Percentiles rank a stretch among this genome's conserved stretches.
Conservation (phyloP, 1,140 invertebrate genomes). For the Pseudomyrmex cubaensis region DNA sequence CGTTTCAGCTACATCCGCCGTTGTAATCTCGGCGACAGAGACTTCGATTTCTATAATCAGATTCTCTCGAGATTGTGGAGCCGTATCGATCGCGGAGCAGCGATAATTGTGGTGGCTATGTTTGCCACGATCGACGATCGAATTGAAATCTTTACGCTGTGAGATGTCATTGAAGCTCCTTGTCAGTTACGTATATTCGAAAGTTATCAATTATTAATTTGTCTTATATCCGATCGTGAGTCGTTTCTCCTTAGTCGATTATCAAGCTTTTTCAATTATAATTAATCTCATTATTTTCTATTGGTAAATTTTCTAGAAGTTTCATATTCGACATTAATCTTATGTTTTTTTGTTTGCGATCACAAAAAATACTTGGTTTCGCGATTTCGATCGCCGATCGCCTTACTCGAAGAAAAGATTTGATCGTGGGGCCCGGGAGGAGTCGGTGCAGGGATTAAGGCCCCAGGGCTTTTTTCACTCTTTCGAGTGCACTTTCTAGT, state of each 20-base stretch:
- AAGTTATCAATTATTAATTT: constrained; percentile 28
- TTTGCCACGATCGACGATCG: constrained; percentile 38
- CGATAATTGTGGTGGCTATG: constrained; percentile 19
- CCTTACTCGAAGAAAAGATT: constrained; percentile 22
- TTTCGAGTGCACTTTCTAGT: constrained; percentile 63
- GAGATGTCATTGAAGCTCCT: constrained; percentile 24
- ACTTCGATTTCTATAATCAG: constrained; percentile 42
- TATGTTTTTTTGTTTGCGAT: constrained; percentile 2
- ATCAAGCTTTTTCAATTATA: not conserved
- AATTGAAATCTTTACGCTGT: constrained; percentile 30
- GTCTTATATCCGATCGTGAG: not conserved
- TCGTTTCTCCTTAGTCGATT: not conserved
- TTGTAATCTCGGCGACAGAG: not conserved
- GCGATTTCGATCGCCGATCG: constrained; percentile 49
- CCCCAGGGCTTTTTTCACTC: constrained; percentile 80
- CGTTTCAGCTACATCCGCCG: constrained; percentile 5
- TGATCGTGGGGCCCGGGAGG: constrained; percentile 78
- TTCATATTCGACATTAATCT: not conserved
- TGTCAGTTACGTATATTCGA: constrained; percentile 4
- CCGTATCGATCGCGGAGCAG: constrained; percentile 8
- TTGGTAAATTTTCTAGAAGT: constrained; percentile 28
- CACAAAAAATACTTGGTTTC: constrained; percentile 4
- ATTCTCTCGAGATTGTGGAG: constrained; percentile 26
- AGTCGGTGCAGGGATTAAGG: constrained; percentile 81
- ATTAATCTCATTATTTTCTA: constrained; percentile 38